These are phyloP conservation scores for Epizoanthus stellaris DNA, from an alignment of 92 coral and sea anemone species.

Conservation along the genomic window DNA sequence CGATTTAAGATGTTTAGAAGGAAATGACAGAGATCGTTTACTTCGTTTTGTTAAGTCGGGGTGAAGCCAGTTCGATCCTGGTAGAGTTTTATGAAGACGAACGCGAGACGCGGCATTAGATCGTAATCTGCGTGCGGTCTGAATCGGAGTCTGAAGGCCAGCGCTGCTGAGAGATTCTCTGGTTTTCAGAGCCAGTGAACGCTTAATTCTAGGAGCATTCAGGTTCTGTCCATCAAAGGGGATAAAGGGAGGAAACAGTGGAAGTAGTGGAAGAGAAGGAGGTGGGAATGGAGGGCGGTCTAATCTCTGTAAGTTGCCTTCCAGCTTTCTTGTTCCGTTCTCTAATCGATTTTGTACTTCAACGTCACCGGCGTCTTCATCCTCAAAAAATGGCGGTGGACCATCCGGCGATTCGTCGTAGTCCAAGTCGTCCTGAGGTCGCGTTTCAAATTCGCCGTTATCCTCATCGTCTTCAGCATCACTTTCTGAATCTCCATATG, in stretches of 20 bases:
- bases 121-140: too few relatives aligned
- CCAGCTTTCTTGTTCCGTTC: background rate
- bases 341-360: background rate
- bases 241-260: background rate
- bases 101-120: too few relatives aligned
- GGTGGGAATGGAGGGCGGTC: slow-evolving; percentile 4
- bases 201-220: background rate
- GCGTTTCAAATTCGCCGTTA: background rate
- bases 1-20: background rate
- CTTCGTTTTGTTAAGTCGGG: background rate
- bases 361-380: background rate
- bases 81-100: too few relatives aligned
- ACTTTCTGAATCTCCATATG: background rate
- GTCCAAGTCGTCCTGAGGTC: slow-evolving; percentile 6
- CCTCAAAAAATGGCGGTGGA: slow-evolving; percentile 2
- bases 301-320: background rate
- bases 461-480: background rate
- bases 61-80: background rate
- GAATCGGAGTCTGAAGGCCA: background rate
- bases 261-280: slow-evolving; percentile 9
- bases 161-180: background rate
- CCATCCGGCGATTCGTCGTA: background rate
- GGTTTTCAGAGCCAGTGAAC: background rate
- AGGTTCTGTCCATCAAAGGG: background rate
- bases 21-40: background rate